Evolutionary conservation across 92 coral and sea anemone genomes (phyloP), one percentile per base, ranked within the genome.

Genomic region (Umimayanthus kanabou): DNA sequence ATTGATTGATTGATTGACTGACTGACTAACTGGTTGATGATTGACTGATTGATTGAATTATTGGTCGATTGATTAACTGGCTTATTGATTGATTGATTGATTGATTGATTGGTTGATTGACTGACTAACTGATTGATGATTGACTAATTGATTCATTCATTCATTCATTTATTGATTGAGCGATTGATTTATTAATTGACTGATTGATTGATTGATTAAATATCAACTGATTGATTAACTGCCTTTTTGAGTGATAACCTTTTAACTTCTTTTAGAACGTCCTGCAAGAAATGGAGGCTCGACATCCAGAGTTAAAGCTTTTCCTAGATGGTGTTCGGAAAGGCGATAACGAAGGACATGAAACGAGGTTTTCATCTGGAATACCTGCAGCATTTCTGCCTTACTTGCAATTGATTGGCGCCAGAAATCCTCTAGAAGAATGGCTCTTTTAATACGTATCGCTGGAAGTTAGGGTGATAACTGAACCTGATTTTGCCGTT

Each of bases 261-360:
- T 33, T 33, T 33, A 33, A 33, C 37, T 4, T 26, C 43, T 53
- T 15, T 45, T 47, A 79, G 82, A 79, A 79, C 14, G 40, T 79
- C 6, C 69, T 79, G 40, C 40, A 79, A 79, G 82, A 79, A 79
- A 79, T 79, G 82, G 82, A 79, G 66, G 42, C 82, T 5, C 82
- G 82, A 15, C 69, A 79, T 50, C n/a, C 69, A 26, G 82, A 53
- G 82, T 57, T 79, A 49, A 79, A 53, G 40, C 40, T 49, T 33
- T 47, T 79, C 42, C 82, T 79, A 9, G 82, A 53, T n/a, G 65
- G 53, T 4, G 28, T 79, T 30, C 82, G 61, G 23, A 79, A 53
- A 47, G 65, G 53, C 20, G 69, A 79, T 9, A 69, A 47, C 3
- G 66, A 29, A 33, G 0, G 66, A 79, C 4, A 79, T 79, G 39